A percentile compares a stretch with the other conserved stretches of the same genome.
Conservation (phyloP, 1,140 invertebrate genomes). For the Chironomus striatipennis region DNA sequence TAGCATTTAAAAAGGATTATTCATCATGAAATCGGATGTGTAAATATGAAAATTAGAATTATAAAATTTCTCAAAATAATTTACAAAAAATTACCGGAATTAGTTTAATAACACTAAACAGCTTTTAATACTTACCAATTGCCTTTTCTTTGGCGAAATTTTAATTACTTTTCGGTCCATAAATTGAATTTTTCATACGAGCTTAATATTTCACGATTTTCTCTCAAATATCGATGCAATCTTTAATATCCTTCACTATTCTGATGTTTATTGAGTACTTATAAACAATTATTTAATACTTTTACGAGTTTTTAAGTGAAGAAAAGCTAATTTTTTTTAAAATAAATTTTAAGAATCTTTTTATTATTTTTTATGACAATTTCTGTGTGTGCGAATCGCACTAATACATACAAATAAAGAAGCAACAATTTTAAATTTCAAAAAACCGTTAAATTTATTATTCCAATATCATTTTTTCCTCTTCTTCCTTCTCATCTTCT, state of each 20-base stretch:
- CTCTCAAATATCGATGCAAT: no score
- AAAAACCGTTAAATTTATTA: slow-evolving; percentile 25
- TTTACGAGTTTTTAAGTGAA: no score
- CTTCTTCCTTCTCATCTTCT: slow-evolving; percentile 35
- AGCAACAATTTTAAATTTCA: background rate
- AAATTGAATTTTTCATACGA: slow-evolving; percentile 9
- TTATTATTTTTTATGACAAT: no score
- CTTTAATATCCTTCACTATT: no score
- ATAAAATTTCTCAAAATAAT: background rate
- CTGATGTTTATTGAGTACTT: no score
- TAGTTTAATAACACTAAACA: background rate
- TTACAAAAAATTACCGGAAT: background rate
- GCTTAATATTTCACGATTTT: background rate
- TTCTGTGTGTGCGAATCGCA: no score
- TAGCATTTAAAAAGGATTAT: background rate
- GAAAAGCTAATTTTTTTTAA: no score
- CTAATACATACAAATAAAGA: no score
- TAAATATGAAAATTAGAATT: background rate
- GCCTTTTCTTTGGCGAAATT: background rate
- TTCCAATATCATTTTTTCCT: slow-evolving; percentile 25
- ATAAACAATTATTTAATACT: no score
- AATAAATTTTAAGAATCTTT: no score
- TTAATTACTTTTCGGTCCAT: slow-evolving; percentile 16
- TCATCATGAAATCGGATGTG: background rate
- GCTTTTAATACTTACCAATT: background rate